phyloP scores from a whole-genome alignment of 1,140 invertebrate species.

The Battus philenor region DNA sequence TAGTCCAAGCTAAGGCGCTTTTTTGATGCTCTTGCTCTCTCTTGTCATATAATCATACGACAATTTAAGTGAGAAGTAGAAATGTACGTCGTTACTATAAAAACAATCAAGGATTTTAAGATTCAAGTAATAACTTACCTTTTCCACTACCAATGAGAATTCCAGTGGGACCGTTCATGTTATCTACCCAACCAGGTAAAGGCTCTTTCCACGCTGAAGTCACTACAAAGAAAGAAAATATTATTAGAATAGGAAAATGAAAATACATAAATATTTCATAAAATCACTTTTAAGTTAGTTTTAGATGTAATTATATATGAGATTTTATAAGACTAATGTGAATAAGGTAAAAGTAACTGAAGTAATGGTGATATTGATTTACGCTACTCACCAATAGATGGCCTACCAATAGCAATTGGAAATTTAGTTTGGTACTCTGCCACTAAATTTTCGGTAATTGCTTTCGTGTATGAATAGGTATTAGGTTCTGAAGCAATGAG shows the following conservation, averaged over 20 bases:
- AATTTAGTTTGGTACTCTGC: slow-evolving; percentile 77
- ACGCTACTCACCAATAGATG: slow-evolving; percentile 84
- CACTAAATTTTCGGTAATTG: slow-evolving; percentile 84
- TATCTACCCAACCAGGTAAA: slow-evolving; percentile 93
- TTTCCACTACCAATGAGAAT: slow-evolving; percentile 86
- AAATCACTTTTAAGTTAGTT: no score
- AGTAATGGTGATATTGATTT: no score
- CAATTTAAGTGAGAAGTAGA: background rate
- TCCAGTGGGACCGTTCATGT: slow-evolving; percentile 94
- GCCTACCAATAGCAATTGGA: slow-evolving; percentile 83
- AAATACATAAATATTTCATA: no score
- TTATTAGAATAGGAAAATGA: no score
- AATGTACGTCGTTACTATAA: background rate
- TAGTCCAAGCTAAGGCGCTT: no score
- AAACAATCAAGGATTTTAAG: no score
- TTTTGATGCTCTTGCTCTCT: no score
- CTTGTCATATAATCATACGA: no score
- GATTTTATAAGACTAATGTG: no score
- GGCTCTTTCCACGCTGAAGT: slow-evolving; percentile 83
- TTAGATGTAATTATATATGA: no score
- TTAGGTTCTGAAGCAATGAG: slow-evolving; percentile 84
- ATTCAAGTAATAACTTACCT: slow-evolving; percentile 71
- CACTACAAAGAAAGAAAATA: slow-evolving; percentile 76
- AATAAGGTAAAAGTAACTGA: no score
- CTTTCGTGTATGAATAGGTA: slow-evolving; percentile 88